Percentiles rank a stretch among this genome's conserved stretches.
Conservation (phyloP, 2,113 vertebrate genomes). For the Cyrtonyx montezumae region DNA sequence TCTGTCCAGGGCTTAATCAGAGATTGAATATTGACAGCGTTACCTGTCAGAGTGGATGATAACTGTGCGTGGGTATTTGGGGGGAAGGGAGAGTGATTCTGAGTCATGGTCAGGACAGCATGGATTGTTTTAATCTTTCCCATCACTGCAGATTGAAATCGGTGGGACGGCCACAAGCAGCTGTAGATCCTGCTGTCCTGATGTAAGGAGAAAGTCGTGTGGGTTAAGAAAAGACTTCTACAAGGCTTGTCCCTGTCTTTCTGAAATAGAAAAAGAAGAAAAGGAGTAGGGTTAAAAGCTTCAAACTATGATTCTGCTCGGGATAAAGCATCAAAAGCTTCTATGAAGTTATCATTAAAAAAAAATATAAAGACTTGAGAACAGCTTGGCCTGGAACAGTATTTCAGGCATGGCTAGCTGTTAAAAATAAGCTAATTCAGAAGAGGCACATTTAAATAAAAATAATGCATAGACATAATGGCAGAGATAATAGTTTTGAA, state of each 20-base stretch:
- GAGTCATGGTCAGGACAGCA: fast-evolving
- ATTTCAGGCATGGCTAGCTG: conserved; percentile 81
- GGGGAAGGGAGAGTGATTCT: too few relatives aligned
- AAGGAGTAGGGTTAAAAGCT: neutral
- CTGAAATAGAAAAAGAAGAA: neutral
- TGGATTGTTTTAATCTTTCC: neutral
- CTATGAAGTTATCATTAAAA: conserved; percentile 32
- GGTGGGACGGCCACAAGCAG: neutral
- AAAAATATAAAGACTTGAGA: conserved; percentile 56
- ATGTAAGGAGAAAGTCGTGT: neutral
- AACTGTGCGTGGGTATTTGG: fast-evolving
- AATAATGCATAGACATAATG: conserved; percentile 84
- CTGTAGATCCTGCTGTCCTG: neutral
- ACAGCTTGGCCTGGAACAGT: conserved; percentile 73
- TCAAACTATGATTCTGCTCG: neutral
- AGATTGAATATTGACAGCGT: fast-evolving
- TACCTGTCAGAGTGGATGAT: fast-evolving
- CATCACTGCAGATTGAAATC: neutral
- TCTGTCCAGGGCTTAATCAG: fast-evolving
- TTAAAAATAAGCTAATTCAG: conserved; percentile 84
- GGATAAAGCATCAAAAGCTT: neutral
- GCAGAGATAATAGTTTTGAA: conserved; percentile 84
- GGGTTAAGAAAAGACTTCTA: neutral
- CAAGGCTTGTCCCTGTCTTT: neutral
- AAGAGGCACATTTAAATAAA: conserved; percentile 84